A percentile compares a stretch with the other conserved stretches of the same genome.
These are phyloP conservation scores for Origma solitaria DNA, from an alignment of 2,113 vertebrate genomes.

Conservation along the genomic window DNA sequence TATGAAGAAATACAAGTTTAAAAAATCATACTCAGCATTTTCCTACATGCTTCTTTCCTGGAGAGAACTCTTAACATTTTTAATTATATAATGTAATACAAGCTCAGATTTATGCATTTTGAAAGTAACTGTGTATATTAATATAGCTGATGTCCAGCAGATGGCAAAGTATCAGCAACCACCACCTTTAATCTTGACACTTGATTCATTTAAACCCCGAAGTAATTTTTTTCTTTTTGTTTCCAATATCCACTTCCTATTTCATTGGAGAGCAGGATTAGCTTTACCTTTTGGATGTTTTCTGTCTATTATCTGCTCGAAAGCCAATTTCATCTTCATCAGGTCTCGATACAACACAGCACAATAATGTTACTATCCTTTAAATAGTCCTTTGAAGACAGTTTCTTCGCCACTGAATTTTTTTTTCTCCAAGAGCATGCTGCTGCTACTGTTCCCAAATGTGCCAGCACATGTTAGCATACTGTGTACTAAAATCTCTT, in stretches of 20 bases:
- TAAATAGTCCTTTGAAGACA: constrained; percentile 56
- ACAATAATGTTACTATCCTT: constrained; percentile 38
- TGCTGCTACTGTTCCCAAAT: constrained; percentile 51
- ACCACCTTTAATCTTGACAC: not conserved
- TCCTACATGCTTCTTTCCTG: not conserved
- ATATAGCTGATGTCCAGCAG: not conserved
- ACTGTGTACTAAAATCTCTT: constrained; percentile 65
- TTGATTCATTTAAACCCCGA: not conserved
- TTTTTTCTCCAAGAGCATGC: constrained; percentile 39
- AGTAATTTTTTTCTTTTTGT: not conserved
- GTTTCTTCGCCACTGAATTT: constrained; percentile 42
- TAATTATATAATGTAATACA: not conserved
- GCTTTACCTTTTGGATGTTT: constrained; percentile 27
- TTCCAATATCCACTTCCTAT: not conserved
- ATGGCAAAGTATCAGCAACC: constrained; percentile 34
- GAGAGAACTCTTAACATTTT: not conserved
- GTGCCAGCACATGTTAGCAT: constrained; percentile 52
- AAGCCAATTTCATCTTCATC: constrained; percentile 33
- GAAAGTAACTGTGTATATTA: not conserved
- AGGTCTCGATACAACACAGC: constrained; percentile 11
- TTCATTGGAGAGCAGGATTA: not conserved
- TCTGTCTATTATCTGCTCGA: not conserved
- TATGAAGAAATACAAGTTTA: not conserved
- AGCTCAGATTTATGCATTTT: not conserved
- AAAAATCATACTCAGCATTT: constrained; percentile 12